phyloP scores from a whole-genome alignment of 1,140 invertebrate species.

The Drosophila novamexicana region DNA sequence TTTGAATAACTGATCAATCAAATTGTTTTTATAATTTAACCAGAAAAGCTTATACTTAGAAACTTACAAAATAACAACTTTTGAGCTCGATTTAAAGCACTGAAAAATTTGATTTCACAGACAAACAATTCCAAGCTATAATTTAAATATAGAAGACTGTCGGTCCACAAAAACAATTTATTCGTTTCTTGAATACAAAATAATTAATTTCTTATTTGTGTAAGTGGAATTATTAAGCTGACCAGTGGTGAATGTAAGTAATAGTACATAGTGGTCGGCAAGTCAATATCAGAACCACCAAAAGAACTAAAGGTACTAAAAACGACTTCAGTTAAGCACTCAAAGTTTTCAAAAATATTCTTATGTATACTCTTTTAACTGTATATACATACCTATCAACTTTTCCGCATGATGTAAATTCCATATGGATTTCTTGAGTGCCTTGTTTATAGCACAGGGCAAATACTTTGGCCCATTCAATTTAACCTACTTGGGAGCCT shows the following conservation, averaged over 20 bases:
- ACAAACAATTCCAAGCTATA: not conserved
- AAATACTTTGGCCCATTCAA: not conserved
- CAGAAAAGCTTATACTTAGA: not conserved
- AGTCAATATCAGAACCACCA: not conserved
- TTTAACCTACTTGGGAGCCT: conserved; percentile 9
- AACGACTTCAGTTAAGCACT: conserved; percentile 12
- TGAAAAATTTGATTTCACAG: not conserved
- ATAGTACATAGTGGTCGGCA: not conserved
- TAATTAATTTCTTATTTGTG: not conserved
- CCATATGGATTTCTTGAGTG: conserved; percentile 9
- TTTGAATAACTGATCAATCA: conserved; percentile 22
- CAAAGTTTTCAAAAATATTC: conserved; percentile 8
- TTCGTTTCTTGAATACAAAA: not conserved
- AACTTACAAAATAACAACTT: conserved; percentile 8
- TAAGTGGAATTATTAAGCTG: conserved; percentile 23
- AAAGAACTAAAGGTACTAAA: conserved; percentile 3
- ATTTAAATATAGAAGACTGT: conserved; percentile 4
- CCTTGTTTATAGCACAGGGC: conserved; percentile 1
- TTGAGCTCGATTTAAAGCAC: not conserved
- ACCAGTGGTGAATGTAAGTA: conserved; percentile 27
- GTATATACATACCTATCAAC: conserved; percentile 11
- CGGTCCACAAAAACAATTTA: not conserved
- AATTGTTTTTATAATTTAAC: conserved; percentile 14
- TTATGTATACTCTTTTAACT: conserved; percentile 6
- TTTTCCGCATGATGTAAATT: conserved; percentile 20